phyloP scores from a whole-genome alignment of 1,140 invertebrate species.

The Eumaeus atala region DNA sequence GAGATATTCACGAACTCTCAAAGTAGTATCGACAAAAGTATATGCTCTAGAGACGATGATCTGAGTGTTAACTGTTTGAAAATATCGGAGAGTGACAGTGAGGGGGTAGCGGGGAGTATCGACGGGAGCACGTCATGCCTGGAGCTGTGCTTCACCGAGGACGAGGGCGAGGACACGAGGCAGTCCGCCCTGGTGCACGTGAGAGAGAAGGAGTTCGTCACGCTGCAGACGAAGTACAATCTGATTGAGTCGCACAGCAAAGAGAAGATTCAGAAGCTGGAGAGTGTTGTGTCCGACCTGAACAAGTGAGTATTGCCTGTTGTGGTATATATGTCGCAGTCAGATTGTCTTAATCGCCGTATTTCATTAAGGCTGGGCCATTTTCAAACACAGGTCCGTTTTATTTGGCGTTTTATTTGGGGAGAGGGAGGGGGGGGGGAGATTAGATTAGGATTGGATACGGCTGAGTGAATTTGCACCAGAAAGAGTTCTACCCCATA shows the following conservation, averaged over 20 bases:
- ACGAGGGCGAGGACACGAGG: constrained; percentile 58
- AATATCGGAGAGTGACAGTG: constrained; percentile 69
- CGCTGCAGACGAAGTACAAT: constrained; percentile 57
- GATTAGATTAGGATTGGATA: too few relatives aligned
- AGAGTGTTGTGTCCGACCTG: constrained; percentile 60
- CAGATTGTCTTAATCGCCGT: too few relatives aligned
- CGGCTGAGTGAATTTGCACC: too few relatives aligned
- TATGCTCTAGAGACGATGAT: constrained; percentile 57
- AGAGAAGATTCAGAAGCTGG: constrained; percentile 65
- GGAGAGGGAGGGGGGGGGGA: too few relatives aligned
- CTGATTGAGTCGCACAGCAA: constrained; percentile 59
- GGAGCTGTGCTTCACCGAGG: constrained; percentile 67
- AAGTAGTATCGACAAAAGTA: constrained; percentile 57
- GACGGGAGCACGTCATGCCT: constrained; percentile 66
- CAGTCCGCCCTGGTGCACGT: constrained; percentile 45
- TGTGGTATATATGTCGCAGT: neutral
- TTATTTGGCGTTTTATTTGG: too few relatives aligned
- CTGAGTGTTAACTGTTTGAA: constrained; percentile 63
- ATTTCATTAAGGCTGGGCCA: too few relatives aligned
- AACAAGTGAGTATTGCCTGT: constrained; percentile 53
- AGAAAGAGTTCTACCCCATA: too few relatives aligned
- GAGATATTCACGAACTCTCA: constrained; percentile 67
- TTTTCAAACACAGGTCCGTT: too few relatives aligned
- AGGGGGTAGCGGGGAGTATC: constrained; percentile 62
- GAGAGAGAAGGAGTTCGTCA: constrained; percentile 61